These are phyloP conservation scores for Drosophila kambysellisi DNA, from an alignment of 2,888 invertebrate species.

Conservation along the genomic window DNA sequence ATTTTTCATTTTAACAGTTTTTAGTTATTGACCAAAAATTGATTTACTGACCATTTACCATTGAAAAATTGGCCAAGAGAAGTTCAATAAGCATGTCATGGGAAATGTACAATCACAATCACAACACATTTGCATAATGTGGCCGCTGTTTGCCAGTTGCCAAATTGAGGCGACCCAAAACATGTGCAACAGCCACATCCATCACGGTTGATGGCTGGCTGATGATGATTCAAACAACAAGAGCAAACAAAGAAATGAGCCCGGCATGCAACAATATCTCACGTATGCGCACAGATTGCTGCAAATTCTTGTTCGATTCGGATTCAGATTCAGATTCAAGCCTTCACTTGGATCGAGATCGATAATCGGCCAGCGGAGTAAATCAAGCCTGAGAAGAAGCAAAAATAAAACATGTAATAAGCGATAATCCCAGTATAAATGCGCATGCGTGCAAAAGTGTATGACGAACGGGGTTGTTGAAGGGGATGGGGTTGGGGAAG, in stretches of 20 bases:
- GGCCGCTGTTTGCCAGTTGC: conserved; percentile 15
- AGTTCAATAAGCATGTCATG: conserved; percentile 41
- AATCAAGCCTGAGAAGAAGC: conserved; percentile 53
- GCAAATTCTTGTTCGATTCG: conserved; percentile 48
- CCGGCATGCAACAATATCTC: conserved; percentile 62
- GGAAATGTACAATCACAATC: conserved; percentile 22
- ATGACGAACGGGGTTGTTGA: neutral
- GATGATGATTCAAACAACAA: conserved; percentile 6
- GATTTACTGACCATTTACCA: neutral
- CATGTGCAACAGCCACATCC: conserved; percentile 29
- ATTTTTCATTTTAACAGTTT: neutral
- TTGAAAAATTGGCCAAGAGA: neutral
- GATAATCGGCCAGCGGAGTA: conserved; percentile 62
- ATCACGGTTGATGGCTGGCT: neutral
- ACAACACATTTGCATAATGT: conserved; percentile 47
- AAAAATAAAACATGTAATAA: conserved; percentile 68
- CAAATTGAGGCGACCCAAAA: conserved; percentile 28
- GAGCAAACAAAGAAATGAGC: conserved; percentile 38
- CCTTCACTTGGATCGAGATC: conserved; percentile 43
- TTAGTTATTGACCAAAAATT: conserved; percentile 8
- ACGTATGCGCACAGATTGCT: conserved; percentile 64
- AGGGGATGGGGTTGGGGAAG: neutral
- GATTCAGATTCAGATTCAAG: conserved; percentile 27
- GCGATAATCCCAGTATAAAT: conserved; percentile 79
- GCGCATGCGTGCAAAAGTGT: conserved; percentile 68